Percentiles rank a stretch among this genome's conserved stretches.
These are phyloP conservation scores for Rhopalosiphum padi DNA, from an alignment of 1,140 invertebrate genomes.

Conservation along the genomic window DNA sequence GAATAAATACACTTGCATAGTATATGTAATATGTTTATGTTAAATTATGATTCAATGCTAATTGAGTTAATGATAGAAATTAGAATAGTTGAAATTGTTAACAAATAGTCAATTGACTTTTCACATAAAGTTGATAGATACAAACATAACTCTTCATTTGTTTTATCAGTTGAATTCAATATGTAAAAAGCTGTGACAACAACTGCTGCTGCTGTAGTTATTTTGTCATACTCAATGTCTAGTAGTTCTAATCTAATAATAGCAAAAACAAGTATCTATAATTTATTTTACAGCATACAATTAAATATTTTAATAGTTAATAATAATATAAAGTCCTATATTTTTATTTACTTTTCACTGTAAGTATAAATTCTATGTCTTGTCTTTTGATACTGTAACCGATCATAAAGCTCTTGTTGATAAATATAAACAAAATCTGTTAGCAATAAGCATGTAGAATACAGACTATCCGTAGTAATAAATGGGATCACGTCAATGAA, in stretches of 20 bases:
- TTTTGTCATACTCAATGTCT: slow-evolving; percentile 30
- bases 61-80: slow-evolving; percentile 13
- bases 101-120: not conserved
- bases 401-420: slow-evolving; percentile 35
- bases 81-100: not conserved
- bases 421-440: slow-evolving; percentile 45
- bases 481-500: slow-evolving; percentile 2
- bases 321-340: not conserved
- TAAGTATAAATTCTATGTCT: not conserved
- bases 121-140: slow-evolving; percentile 26
- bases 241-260: not conserved
- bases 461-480: not conserved
- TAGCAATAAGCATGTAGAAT: slow-evolving; percentile 23
- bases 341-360: slow-evolving; percentile 28
- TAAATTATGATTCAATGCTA: not conserved
- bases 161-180: slow-evolving; percentile 4
- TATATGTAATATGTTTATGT: not conserved
- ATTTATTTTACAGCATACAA: not conserved
- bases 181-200: slow-evolving; percentile 33
- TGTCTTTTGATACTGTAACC: not conserved
- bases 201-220: slow-evolving; percentile 30
- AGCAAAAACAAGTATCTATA: not conserved
- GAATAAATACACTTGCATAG: not conserved
- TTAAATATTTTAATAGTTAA: not conserved
- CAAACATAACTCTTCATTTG: slow-evolving; percentile 1